phyloP scores from a whole-genome alignment of 2,888 invertebrate species.

The Frankliniella fusca region DNA sequence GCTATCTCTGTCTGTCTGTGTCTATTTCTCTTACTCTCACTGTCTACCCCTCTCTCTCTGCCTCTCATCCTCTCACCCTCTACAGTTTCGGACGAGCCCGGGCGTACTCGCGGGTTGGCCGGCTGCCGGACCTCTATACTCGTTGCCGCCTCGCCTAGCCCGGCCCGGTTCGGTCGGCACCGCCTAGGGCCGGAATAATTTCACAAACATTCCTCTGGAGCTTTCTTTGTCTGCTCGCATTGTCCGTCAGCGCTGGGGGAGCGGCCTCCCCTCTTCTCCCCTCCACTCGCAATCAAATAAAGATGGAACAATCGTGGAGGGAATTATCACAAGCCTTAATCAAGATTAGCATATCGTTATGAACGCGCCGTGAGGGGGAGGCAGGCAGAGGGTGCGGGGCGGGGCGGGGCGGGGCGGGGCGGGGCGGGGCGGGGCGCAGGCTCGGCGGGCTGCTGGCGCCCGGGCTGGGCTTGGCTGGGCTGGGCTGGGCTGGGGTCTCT shows the following conservation, averaged over 20 bases:
- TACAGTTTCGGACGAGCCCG: no score
- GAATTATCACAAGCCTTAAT: conserved; percentile 26
- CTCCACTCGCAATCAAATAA: conserved; percentile 13
- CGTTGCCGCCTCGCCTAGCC: no score
- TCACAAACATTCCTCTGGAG: no score
- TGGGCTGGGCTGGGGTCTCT: neutral
- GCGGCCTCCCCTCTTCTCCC: neutral
- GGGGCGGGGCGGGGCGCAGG: neutral
- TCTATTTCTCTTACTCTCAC: no score
- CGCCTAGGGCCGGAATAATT: no score
- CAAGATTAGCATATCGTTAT: conserved; percentile 26
- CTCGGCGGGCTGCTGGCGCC: neutral
- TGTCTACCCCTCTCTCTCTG: no score
- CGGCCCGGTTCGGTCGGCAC: no score
- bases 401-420: neutral
- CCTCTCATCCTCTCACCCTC: no score
- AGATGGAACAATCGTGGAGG: conserved; percentile 24
- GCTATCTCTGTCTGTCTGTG: no score
- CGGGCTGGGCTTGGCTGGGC: neutral
- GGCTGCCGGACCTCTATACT: no score
- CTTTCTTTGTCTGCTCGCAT: no score
- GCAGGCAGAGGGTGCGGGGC: neutral
- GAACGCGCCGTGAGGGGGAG: neutral
- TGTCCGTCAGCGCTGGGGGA: neutral
- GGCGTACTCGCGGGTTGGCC: no score